phyloP scores from a whole-genome alignment of 1,140 invertebrate species.

The Zaprionus tsacasi region DNA sequence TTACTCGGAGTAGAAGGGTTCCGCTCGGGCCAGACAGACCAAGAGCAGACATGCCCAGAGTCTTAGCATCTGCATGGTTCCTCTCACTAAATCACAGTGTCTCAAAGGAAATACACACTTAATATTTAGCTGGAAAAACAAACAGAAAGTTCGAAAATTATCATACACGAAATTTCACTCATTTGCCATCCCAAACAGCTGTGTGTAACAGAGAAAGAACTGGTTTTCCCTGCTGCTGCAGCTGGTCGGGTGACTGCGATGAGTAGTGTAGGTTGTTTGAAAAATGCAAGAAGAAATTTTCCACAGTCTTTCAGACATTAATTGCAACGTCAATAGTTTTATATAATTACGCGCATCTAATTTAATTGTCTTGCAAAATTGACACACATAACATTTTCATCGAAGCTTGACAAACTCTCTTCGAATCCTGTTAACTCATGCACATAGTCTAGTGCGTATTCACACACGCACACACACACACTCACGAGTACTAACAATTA shows the following conservation, averaged over 20 bases:
- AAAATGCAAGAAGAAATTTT: slow-evolving; percentile 57
- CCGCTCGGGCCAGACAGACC: slow-evolving; percentile 52
- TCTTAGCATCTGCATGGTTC: slow-evolving; percentile 49
- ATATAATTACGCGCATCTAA: slow-evolving; percentile 37
- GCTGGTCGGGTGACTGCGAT: slow-evolving; percentile 46
- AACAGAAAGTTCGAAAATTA: slow-evolving; percentile 59
- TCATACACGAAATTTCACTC: slow-evolving; percentile 61
- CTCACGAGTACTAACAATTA: slow-evolving; percentile 52
- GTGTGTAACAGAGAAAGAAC: slow-evolving; percentile 55
- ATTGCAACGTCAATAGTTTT: slow-evolving; percentile 61
- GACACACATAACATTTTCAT: slow-evolving; percentile 59
- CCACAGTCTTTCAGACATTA: slow-evolving; percentile 68
- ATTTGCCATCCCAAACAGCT: slow-evolving; percentile 49
- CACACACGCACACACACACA: slow-evolving; percentile 36
- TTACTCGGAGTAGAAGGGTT: slow-evolving; percentile 70
- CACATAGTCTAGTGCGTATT: neutral
- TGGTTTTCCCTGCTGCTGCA: slow-evolving; percentile 67
- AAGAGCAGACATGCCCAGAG: slow-evolving; percentile 66
- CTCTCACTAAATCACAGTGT: slow-evolving; percentile 32
- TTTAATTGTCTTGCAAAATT: slow-evolving; percentile 53
- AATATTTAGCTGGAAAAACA: slow-evolving; percentile 27
- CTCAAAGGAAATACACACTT: slow-evolving; percentile 3
- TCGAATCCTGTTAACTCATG: slow-evolving; percentile 39
- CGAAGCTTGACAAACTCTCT: slow-evolving; percentile 38
- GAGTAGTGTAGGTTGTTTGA: slow-evolving; percentile 10